Conservation (phyloP, 2,888 invertebrate genomes). For the Selenia dentaria region DNA sequence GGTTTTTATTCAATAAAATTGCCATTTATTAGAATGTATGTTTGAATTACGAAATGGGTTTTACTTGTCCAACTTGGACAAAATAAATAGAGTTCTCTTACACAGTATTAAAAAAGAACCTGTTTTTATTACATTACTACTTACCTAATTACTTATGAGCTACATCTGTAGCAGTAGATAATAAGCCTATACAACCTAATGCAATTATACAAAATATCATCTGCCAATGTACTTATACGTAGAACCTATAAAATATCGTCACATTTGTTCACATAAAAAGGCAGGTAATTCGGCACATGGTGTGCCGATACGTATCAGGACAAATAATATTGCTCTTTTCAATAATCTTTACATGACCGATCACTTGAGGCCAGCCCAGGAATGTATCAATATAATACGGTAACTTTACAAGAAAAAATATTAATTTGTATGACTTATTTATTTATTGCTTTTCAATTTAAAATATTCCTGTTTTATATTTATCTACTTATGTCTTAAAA, state of each 20-base stretch:
- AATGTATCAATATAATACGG: conserved; percentile 42
- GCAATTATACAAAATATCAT: conserved; percentile 81
- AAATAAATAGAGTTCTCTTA: conserved; percentile 72
- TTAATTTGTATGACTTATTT: background rate
- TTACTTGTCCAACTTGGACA: conserved; percentile 64
- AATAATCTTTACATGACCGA: background rate
- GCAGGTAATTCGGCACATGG: conserved; percentile 23
- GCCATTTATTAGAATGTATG: conserved; percentile 58
- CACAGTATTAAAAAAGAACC: conserved; percentile 65
- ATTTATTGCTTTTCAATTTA: background rate
- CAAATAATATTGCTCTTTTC: background rate
- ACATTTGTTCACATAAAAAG: conserved; percentile 66
- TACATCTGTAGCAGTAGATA: conserved; percentile 56
- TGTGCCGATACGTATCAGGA: conserved; percentile 11
- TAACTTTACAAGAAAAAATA: conserved; percentile 1
- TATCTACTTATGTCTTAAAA: too few species aligned
- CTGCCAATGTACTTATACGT: conserved; percentile 71
- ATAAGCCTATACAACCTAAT: conserved; percentile 78
- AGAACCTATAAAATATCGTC: conserved; percentile 67
- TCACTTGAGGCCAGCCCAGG: conserved; percentile 39
- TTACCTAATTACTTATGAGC: conserved; percentile 56
- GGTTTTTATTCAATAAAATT: conserved; percentile 65
- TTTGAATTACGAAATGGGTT: conserved; percentile 56
- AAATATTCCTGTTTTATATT: background rate
- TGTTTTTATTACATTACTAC: conserved; percentile 70